Evolutionary conservation across 1,140 invertebrate genomes (phyloP).

Genomic region (Spodoptera frugiperda): DNA sequence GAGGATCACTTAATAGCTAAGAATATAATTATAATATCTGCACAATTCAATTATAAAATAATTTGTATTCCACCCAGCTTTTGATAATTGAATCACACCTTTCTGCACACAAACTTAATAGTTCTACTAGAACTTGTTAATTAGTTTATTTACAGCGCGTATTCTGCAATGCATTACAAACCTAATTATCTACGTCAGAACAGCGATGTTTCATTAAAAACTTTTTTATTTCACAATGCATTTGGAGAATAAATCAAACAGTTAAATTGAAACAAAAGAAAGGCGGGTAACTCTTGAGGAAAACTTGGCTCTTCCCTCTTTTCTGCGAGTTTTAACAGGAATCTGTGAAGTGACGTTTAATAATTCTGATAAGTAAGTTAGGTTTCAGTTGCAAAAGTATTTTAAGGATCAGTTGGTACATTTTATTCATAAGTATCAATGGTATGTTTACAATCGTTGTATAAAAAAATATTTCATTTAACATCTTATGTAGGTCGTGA

Average conservation of each 20-base stretch:
- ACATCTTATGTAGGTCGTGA: no score
- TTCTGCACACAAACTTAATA: no score
- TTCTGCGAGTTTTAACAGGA: conserved; percentile 37
- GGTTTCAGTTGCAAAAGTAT: neutral
- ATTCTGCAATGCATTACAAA: conserved; percentile 1
- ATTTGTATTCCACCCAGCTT: no score
- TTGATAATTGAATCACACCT: no score
- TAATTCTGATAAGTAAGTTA: neutral
- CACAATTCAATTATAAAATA: no score
- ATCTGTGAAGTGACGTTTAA: conserved; percentile 43
- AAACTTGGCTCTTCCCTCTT: conserved; percentile 28
- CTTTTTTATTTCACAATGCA: conserved; percentile 36
- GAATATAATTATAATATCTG: no score
- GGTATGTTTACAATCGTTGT: no score
- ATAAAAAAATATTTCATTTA: no score
- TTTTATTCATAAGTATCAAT: neutral
- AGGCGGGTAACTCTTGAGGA: conserved; percentile 6
- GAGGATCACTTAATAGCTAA: no score
- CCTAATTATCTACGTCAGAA: conserved; percentile 20
- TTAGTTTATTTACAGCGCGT: neutral
- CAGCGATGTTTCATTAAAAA: conserved; percentile 26
- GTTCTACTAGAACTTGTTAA: neutral
- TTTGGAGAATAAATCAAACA: conserved; percentile 31
- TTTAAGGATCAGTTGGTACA: neutral
- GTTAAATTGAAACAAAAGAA: conserved; percentile 38